A percentile compares a stretch with the other conserved stretches of the same genome.
Evolutionary conservation across 37 sponge, comb jelly and placozoan genomes (phyloP).

Genomic region (Aplysina aerophoba): DNA sequence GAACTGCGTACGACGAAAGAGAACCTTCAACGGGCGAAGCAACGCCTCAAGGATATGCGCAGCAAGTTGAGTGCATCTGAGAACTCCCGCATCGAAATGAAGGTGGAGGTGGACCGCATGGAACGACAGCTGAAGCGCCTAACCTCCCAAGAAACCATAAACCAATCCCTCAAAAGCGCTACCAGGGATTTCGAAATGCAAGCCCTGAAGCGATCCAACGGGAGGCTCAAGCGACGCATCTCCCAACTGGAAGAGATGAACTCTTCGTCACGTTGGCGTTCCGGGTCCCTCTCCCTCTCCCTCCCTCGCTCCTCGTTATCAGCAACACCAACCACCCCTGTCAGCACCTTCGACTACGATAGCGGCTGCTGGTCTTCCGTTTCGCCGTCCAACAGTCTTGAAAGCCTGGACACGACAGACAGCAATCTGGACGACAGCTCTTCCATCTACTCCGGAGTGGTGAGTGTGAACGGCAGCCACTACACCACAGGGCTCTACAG

Average conservation of each 20-base stretch:
- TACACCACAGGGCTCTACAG: background rate
- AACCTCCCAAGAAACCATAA: constrained; percentile 23
- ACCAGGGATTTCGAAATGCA: constrained; percentile 52
- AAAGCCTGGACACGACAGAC: background rate
- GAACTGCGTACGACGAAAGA: constrained; percentile 56
- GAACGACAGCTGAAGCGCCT: constrained; percentile 40
- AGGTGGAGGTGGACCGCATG: constrained; percentile 46
- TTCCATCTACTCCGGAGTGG: background rate
- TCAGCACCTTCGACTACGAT: background rate
- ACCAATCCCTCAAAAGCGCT: constrained; percentile 39
- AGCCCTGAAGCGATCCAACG: constrained; percentile 47
- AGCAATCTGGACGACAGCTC: background rate
- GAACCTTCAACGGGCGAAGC: constrained; percentile 38
- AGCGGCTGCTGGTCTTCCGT: constrained; percentile 34
- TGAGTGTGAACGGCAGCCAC: background rate
- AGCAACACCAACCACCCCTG: background rate
- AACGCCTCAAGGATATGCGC: constrained; percentile 37
- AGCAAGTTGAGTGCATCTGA: constrained; percentile 43
- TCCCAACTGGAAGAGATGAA: constrained; percentile 25
- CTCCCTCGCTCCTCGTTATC: background rate
- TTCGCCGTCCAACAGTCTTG: constrained; percentile 19
- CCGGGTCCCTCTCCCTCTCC: background rate
- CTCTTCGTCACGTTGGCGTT: background rate
- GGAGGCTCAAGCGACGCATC: constrained; percentile 47
- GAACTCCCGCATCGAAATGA: constrained; percentile 48